Percentiles rank a stretch among this genome's conserved stretches.
These are phyloP conservation scores for Sebastes hubbsi DNA, from an alignment of 2,797 vertebrate species.

Conservation along the genomic window DNA sequence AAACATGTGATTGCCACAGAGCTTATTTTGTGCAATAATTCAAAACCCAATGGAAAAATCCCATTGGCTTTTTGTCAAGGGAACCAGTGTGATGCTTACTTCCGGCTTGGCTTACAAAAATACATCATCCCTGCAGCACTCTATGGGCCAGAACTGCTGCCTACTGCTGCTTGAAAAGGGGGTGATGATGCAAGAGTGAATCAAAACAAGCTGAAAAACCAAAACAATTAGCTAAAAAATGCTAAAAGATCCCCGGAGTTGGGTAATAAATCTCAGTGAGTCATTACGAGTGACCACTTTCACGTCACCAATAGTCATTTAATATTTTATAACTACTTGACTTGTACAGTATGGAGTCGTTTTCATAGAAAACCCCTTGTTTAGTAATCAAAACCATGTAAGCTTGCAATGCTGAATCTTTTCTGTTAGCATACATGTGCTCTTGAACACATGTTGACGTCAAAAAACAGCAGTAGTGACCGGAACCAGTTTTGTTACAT, in stretches of 20 bases:
- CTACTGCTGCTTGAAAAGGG: not conserved
- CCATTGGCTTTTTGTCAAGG: too few relatives aligned
- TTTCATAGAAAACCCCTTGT: not conserved
- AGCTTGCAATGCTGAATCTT: not conserved
- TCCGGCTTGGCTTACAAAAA: rapidly evolving
- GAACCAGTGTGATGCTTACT: too few relatives aligned
- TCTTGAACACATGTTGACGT: constrained; percentile 11
- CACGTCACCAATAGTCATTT: not conserved
- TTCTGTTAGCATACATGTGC: not conserved
- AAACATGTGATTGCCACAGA: not conserved
- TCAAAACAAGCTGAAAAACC: too few relatives aligned
- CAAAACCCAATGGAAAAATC: not conserved
- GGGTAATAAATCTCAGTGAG: not conserved
- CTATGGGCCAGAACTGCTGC: not conserved
- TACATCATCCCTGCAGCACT: too few relatives aligned
- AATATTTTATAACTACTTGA: not conserved
- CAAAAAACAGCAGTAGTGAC: constrained; percentile 83
- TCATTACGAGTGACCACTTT: not conserved
- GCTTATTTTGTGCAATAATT: not conserved
- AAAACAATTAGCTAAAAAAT: too few relatives aligned
- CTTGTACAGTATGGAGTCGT: not conserved
- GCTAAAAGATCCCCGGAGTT: too few relatives aligned
- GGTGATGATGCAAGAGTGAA: too few relatives aligned
- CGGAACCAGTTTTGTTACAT: constrained; percentile 85
- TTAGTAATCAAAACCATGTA: not conserved